These are phyloP conservation scores for Horisme vitalbata DNA, from an alignment of 2,888 invertebrate genomes.

Conservation along the genomic window DNA sequence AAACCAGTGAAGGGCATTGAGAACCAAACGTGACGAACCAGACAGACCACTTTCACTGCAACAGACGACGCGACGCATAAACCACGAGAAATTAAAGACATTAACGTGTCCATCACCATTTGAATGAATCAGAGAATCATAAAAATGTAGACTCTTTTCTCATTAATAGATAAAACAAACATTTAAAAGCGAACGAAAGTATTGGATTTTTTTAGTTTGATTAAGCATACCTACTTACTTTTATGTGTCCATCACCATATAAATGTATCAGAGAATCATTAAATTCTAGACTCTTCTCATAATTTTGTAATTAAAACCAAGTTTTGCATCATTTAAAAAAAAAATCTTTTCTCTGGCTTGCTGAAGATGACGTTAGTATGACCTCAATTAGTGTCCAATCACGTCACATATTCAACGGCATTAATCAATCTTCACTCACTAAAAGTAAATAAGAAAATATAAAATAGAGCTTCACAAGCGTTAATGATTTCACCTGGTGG, in stretches of 20 bases:
- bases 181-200: constrained; percentile 1
- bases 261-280: no score
- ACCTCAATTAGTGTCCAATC: constrained; percentile 25
- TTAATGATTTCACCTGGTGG: constrained; percentile 4
- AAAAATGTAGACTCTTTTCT: neutral
- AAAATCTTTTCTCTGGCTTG: constrained; percentile 7
- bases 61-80: constrained; percentile 24
- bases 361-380: constrained; percentile 16
- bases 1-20: constrained; percentile 36
- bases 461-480: neutral
- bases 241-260: no score
- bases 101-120: constrained; percentile 4
- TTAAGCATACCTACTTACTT: no score
- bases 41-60: constrained; percentile 33
- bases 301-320: no score
- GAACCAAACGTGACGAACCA: constrained; percentile 25
- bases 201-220: neutral
- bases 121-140: neutral
- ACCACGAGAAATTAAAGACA: constrained; percentile 22
- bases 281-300: no score
- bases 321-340: no score
- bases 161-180: neutral
- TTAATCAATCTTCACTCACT: constrained; percentile 21
- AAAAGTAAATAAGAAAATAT: constrained; percentile 14
- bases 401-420: constrained; percentile 29